Percentiles rank a stretch among this genome's conserved stretches.
Conservation (phyloP, 2,888 invertebrate species). For the Eucera pruinosa region DNA sequence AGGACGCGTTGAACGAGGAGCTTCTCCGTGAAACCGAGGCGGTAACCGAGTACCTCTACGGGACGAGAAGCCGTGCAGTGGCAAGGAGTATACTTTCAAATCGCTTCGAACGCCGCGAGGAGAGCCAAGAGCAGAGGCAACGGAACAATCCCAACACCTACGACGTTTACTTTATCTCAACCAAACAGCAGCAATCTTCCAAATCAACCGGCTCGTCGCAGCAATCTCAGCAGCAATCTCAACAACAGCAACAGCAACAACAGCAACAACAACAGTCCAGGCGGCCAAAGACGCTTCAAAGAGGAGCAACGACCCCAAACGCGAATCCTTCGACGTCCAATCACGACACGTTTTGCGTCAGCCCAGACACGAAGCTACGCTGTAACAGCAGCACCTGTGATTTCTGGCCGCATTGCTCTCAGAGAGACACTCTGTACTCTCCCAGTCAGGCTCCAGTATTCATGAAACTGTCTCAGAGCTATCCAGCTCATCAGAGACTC, state of each 20-base stretch:
- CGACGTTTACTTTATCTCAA: conserved; percentile 80
- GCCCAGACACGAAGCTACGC: conserved; percentile 81
- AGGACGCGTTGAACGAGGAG: conserved; percentile 84
- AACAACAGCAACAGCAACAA: conserved; percentile 79
- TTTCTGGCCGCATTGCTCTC: conserved; percentile 88
- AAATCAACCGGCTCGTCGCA: conserved; percentile 69
- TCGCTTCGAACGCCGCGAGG: conserved; percentile 81
- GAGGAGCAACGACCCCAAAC: conserved; percentile 85
- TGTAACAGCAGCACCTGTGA: conserved; percentile 87
- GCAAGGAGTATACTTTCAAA: conserved; percentile 85
- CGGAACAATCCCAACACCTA: conserved; percentile 67
- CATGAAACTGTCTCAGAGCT: conserved; percentile 86
- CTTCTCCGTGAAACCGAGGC: conserved; percentile 86
- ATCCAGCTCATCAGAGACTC: conserved; percentile 85
- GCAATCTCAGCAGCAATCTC: conserved; percentile 47
- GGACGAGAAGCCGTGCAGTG: conserved; percentile 85
- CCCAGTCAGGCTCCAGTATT: conserved; percentile 76
- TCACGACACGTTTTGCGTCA: conserved; percentile 73
- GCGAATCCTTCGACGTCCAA: conserved; percentile 67
- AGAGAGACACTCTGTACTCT: conserved; percentile 83
- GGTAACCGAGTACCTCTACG: conserved; percentile 86
- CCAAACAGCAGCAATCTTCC: conserved; percentile 74
- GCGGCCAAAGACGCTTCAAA: conserved; percentile 83
- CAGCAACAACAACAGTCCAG: conserved; percentile 81
- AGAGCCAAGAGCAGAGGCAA: conserved; percentile 72